Percentiles rank a stretch among this genome's conserved stretches.
These are phyloP conservation scores for Unio pictorum DNA, from an alignment of 2,888 invertebrate species.

Conservation along the genomic window DNA sequence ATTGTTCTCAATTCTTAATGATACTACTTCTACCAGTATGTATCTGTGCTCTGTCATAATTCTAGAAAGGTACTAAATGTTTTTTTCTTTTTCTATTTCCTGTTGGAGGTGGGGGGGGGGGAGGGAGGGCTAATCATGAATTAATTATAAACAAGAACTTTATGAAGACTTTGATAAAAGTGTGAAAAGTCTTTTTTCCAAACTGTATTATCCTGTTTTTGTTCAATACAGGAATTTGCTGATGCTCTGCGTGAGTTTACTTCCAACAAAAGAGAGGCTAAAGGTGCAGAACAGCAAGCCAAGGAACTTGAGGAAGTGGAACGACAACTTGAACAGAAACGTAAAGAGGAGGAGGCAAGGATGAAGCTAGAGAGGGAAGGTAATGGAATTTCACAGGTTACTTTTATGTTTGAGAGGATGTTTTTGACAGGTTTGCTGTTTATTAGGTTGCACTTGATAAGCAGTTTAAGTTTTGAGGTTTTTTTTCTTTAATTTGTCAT, in stretches of 20 bases:
- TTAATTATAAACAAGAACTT: too few relatives aligned
- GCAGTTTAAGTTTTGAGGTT: background rate
- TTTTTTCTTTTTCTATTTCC: too few relatives aligned
- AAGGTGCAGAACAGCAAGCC: slow-evolving; percentile 54
- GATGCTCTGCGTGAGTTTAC: slow-evolving; percentile 63
- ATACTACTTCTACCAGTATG: too few relatives aligned
- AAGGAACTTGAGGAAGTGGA: slow-evolving; percentile 60
- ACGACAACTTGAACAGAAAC: slow-evolving; percentile 52
- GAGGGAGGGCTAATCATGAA: too few relatives aligned
- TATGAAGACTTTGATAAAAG: too few relatives aligned
- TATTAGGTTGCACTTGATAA: background rate
- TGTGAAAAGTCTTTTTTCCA: background rate
- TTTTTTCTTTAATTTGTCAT: too few relatives aligned
- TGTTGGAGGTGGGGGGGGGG: too few relatives aligned
- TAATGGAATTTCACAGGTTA: slow-evolving; percentile 12
- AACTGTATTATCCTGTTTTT: slow-evolving; percentile 1
- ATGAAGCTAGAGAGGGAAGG: slow-evolving; percentile 62
- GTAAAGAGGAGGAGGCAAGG: slow-evolving; percentile 51
- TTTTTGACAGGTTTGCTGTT: background rate
- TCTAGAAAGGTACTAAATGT: too few relatives aligned
- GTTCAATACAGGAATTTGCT: slow-evolving; percentile 60
- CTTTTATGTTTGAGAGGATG: background rate
- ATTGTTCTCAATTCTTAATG: too few relatives aligned
- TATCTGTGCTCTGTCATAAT: too few relatives aligned
- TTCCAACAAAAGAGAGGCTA: slow-evolving; percentile 52